Evolutionary conservation across 2,888 invertebrate species (phyloP).

Genomic region (Heliconius ismenius): DNA sequence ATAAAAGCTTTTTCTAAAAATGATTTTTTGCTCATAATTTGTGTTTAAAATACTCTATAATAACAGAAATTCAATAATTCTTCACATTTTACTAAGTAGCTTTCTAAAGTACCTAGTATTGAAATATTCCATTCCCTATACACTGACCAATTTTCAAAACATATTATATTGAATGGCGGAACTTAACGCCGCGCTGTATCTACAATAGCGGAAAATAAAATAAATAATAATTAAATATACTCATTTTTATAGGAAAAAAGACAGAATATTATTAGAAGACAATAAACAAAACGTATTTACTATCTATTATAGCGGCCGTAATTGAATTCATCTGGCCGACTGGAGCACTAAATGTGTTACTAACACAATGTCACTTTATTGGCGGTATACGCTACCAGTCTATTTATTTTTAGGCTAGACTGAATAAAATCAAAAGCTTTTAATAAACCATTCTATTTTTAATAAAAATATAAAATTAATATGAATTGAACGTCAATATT

Average conservation of each 20-base stretch:
- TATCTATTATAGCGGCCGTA: neutral
- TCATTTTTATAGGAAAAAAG: neutral
- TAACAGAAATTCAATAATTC: neutral
- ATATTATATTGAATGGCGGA: no score
- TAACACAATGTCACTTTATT: neutral
- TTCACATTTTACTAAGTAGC: neutral
- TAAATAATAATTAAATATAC: neutral
- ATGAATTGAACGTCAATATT: no score
- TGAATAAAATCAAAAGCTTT: neutral
- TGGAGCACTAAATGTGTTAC: constrained; percentile 8
- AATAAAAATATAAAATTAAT: no score
- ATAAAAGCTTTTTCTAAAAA: no score
- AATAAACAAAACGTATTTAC: neutral
- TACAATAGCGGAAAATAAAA: no score
- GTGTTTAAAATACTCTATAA: no score
- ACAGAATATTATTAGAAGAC: neutral
- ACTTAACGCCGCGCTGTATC: no score
- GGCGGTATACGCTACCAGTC: neutral
- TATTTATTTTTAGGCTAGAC: neutral
- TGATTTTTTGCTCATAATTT: no score
- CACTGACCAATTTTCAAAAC: no score
- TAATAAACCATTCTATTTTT: neutral
- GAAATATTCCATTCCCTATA: no score
- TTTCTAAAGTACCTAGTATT: neutral
- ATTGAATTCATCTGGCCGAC: constrained; percentile 1